Percentiles rank a stretch among this genome's conserved stretches.
Evolutionary conservation across 2,888 invertebrate genomes (phyloP).

Genomic region (Pheosia tremula): DNA sequence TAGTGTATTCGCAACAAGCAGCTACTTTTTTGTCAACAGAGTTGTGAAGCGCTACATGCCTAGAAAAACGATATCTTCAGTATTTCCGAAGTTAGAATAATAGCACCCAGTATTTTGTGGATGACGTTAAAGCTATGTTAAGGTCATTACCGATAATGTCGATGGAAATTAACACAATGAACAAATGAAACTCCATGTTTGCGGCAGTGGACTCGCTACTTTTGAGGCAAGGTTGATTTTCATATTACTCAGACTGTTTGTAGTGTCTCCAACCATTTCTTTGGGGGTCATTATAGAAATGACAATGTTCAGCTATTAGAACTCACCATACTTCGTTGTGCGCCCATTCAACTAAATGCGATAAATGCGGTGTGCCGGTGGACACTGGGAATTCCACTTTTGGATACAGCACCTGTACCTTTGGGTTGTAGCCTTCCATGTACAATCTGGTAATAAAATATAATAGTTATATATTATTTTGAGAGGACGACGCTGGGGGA

Average conservation of each 20-base stretch:
- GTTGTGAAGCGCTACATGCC: conserved; percentile 18
- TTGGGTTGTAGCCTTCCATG: conserved; percentile 88
- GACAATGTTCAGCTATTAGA: background rate
- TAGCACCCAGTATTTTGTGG: background rate
- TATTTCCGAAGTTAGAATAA: background rate
- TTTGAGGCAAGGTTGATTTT: too few relatives aligned
- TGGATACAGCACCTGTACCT: conserved; percentile 89
- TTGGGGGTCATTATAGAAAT: background rate
- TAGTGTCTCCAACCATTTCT: too few relatives aligned
- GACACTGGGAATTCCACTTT: conserved; percentile 91
- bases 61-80: conserved; percentile 11
- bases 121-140: background rate
- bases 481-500: background rate
- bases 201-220: too few relatives aligned
- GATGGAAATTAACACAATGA: too few relatives aligned
- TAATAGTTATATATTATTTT: background rate
- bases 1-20: conserved; percentile 19
- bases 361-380: conserved; percentile 91
- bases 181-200: too few relatives aligned
- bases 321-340: conserved; percentile 87
- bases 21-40: conserved; percentile 11
- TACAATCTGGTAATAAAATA: conserved; percentile 86
- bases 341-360: conserved; percentile 92
- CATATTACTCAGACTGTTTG: background rate
- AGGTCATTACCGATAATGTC: background rate